Evolutionary conservation across 2,797 vertebrate genomes (phyloP), one percentile per base, ranked within the genome.

Genomic region (Picus viridis): DNA sequence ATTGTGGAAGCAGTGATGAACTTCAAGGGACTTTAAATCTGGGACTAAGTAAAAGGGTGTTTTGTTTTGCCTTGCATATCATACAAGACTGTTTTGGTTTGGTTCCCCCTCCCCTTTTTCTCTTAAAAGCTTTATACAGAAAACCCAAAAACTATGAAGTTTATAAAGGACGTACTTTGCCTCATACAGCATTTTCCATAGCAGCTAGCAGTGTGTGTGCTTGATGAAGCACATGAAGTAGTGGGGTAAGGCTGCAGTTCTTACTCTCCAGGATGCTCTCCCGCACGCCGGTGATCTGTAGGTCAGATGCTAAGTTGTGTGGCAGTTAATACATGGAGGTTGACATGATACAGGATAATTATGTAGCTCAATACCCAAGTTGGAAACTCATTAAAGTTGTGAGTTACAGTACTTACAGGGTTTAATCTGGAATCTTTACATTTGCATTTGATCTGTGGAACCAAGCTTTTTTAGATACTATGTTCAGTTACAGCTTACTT

Each of bases 201-300:
- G 54, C 36, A 79, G 65, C 16, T 81, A 62, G 26, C 62, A 54
- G 26, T 1, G 13, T 65, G 41, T 32, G 61, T 56, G 57, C 70
- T 69, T 69, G 73, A 57, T 16, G 59, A 76, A 62, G 57, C 17
- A 34, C 51, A 45, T 91, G 81, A 92, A 90, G 68, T 82, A 88
- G 75, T 88, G 77, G 83, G 88, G 56, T 76, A 73, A 74, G 36
- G 32, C 18, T 90, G 58, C 29, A 63, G 47, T 69, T 77, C 54
- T 74, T 51, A 10, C 5, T 41, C 45, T 88, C 4, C 47, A 59
- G 62, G 16, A 4, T 10, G 23, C 32, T 83, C 17, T 72, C 26
- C 16, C 15, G 6, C 0, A 3, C 26, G 20, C 11, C 41, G 22
- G 63, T 0, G 1, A 8, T 54, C 32, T 86, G 63, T 39, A 24